Percentiles rank a stretch among this genome's conserved stretches.
These are phyloP conservation scores for Pammene fasciana DNA, from an alignment of 2,888 invertebrate species.

Conservation along the genomic window DNA sequence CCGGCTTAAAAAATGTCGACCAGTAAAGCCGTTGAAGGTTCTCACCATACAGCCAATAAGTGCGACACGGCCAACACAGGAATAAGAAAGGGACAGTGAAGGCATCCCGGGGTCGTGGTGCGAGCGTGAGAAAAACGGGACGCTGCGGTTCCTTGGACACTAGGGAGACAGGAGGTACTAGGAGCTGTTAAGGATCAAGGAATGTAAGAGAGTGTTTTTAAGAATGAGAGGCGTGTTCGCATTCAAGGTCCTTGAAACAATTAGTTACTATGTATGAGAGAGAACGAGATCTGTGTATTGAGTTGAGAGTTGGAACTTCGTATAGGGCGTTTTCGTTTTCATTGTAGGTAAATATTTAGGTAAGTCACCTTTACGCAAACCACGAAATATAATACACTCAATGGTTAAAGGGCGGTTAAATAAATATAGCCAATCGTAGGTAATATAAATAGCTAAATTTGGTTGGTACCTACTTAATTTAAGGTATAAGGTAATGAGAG, in stretches of 20 bases:
- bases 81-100: constrained; percentile 62
- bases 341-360: too few species aligned
- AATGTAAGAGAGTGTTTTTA: constrained; percentile 24
- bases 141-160: constrained; percentile 69
- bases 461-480: too few species aligned
- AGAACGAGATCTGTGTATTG: background rate
- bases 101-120: constrained; percentile 66
- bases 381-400: too few species aligned
- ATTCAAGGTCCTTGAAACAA: constrained; percentile 18
- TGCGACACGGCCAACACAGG: constrained; percentile 63
- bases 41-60: constrained; percentile 56
- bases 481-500: too few species aligned
- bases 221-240: constrained; percentile 23
- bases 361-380: too few species aligned
- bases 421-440: too few species aligned
- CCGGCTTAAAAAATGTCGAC: constrained; percentile 39
- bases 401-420: too few species aligned
- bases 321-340: too few species aligned
- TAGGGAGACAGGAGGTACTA: constrained; percentile 61
- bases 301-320: too few species aligned
- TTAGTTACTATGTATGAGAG: background rate
- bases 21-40: constrained; percentile 46
- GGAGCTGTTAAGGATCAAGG: constrained; percentile 46
- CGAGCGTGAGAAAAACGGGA: constrained; percentile 81
- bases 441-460: too few species aligned